Percentiles rank a stretch among this genome's conserved stretches.
Conservation (phyloP, 2,888 invertebrate species). For the Coleophora deauratella region DNA sequence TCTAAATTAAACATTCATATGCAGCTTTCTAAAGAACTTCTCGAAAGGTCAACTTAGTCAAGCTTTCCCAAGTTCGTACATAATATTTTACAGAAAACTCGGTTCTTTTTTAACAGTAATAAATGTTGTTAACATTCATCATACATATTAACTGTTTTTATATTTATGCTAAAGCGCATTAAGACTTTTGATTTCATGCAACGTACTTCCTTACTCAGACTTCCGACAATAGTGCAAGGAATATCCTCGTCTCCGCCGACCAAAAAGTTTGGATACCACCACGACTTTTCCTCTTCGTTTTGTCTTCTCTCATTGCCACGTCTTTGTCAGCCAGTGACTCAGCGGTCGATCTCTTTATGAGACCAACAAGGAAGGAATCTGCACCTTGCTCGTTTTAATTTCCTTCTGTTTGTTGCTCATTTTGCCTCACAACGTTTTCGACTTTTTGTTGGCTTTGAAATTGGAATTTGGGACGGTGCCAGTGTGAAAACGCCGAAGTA, state of each 20-base stretch:
- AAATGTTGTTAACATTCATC: too few relatives aligned
- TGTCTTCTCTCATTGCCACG: slow-evolving; percentile 31
- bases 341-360: slow-evolving; percentile 24
- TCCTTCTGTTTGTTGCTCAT: slow-evolving; percentile 28
- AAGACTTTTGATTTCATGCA: too few relatives aligned
- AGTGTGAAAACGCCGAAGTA: slow-evolving; percentile 24
- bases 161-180: too few relatives aligned
- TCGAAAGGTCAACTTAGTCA: too few relatives aligned
- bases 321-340: slow-evolving; percentile 48
- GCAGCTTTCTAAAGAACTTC: too few relatives aligned
- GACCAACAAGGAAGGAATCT: slow-evolving; percentile 37
- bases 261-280: slow-evolving; percentile 13
- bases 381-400: slow-evolving; percentile 16
- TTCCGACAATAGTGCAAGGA: too few relatives aligned
- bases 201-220: too few relatives aligned
- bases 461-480: slow-evolving; percentile 39
- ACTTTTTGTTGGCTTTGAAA: slow-evolving; percentile 23
- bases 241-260: not conserved
- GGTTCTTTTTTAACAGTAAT: too few relatives aligned
- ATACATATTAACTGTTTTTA: too few relatives aligned
- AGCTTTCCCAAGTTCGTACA: too few relatives aligned
- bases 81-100: too few relatives aligned
- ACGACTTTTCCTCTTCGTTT: slow-evolving; percentile 42
- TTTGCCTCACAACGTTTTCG: slow-evolving; percentile 8
- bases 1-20: too few relatives aligned